phyloP scores from a whole-genome alignment of 2,888 invertebrate genomes.

The Andricus quercusramuli region DNA sequence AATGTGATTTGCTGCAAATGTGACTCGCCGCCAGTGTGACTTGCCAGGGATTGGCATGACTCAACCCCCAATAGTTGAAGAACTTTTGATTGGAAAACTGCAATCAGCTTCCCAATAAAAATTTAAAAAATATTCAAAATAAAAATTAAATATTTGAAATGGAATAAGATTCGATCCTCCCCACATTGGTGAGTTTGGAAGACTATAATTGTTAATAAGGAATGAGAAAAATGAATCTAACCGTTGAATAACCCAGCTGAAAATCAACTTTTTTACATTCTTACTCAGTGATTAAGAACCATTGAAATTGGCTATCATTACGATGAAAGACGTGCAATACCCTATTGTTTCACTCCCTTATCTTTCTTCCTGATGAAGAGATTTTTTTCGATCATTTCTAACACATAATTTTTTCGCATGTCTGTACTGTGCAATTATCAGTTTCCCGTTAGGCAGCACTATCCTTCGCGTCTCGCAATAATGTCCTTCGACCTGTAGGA shows the following conservation, averaged over 20 bases:
- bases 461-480: slow-evolving; percentile 27
- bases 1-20: too few species aligned
- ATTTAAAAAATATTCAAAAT: neutral
- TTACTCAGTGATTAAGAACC: slow-evolving; percentile 22
- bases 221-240: neutral
- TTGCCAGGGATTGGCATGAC: too few species aligned
- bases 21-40: too few species aligned
- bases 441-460: slow-evolving; percentile 29
- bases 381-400: slow-evolving; percentile 21
- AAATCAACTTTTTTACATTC: neutral
- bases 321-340: slow-evolving; percentile 19
- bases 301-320: slow-evolving; percentile 4
- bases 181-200: neutral
- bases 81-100: too few species aligned
- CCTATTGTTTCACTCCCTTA: slow-evolving; percentile 27
- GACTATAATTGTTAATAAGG: neutral
- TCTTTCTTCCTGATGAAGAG: slow-evolving; percentile 20
- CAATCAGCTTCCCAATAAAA: too few species aligned
- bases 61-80: too few species aligned
- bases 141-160: neutral
- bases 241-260: neutral
- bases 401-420: slow-evolving; percentile 9
- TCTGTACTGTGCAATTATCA: slow-evolving; percentile 13
- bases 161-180: neutral
- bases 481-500: slow-evolving; percentile 21